Evolutionary conservation across 2,113 vertebrate species (phyloP), one percentile per base, ranked within the genome.

Genomic region (Caretta caretta): DNA sequence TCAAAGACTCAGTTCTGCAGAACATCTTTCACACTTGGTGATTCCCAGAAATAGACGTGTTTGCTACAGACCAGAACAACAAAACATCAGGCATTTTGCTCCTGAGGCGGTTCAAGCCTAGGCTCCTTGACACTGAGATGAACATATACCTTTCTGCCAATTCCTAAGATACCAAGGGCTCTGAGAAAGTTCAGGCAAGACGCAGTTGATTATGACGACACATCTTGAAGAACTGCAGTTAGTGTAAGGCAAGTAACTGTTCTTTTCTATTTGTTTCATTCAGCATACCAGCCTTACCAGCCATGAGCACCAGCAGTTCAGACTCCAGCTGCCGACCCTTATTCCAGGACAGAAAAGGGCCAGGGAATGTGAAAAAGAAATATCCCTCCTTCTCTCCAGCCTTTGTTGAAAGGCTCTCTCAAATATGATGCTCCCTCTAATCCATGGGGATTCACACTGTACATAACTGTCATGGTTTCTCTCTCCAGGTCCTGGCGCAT

Each of bases 401-500:
- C 27, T 35, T 38, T 83, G 65, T 27, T 62, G 72, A 53, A 62
- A 69, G 22, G 8, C 13, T 80, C 46, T 59, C 8, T 8, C 31
- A 24, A 17, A 9, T 25, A 25, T 9, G 31, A 85, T 85, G 59
- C 20, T 50, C 49, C 54, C 11, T 50, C 38, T 59, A 42, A 57
- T 10, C 54, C 81, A 38, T 20, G 38, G 10, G 8, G 25, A 83
- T 46, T 83, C 38, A 57, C 53, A 57, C 10, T 78, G 24, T 46
- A 27, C 13, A 16, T 48, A 78, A 76, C 22, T 42, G 48, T 48
- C 9, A 10, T 25, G 48, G 59, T 49, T 82, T 83, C 6, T 1
- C 3, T 56, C 17, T 13, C 38, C 1, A 98, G 98, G 98, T 53
- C 98, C 98, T 1, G 97, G 93, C 0, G 84, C 96, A 4, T 98